These are phyloP conservation scores for Endotricha flammealis DNA, from an alignment of 2,888 invertebrate species.

Conservation along the genomic window DNA sequence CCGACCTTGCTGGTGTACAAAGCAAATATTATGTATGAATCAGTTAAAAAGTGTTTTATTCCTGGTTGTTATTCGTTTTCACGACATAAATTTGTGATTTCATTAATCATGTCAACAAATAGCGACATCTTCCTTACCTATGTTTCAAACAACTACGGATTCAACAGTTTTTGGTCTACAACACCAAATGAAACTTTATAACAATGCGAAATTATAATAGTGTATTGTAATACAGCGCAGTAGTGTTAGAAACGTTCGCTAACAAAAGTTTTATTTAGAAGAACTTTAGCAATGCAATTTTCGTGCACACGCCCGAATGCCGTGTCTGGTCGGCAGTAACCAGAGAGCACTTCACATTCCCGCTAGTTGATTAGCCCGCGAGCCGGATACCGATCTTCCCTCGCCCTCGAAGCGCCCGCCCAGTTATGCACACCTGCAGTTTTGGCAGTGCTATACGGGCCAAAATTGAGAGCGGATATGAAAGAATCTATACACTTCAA, in stretches of 20 bases:
- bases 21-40: no score
- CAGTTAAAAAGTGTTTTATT: no score
- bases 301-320: slow-evolving; percentile 12
- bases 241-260: slow-evolving; percentile 9
- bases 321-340: slow-evolving; percentile 21
- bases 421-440: slow-evolving; percentile 38
- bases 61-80: no score
- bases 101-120: no score
- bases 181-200: no score
- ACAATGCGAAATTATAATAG: slow-evolving; percentile 9
- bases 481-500: slow-evolving; percentile 15
- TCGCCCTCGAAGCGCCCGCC: slow-evolving; percentile 20
- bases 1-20: no score
- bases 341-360: slow-evolving; percentile 40
- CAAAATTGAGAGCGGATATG: slow-evolving; percentile 26
- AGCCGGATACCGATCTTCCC: slow-evolving; percentile 23
- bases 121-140: no score
- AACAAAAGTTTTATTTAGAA: slow-evolving; percentile 5
- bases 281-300: slow-evolving; percentile 11
- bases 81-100: no score
- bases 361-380: slow-evolving; percentile 45
- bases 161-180: no score
- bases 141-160: no score
- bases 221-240: slow-evolving; percentile 5
- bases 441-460: slow-evolving; percentile 26